A percentile compares a stretch with the other conserved stretches of the same genome.
Evolutionary conservation across 2,888 invertebrate species (phyloP).

Genomic region (Clunio marinus): DNA sequence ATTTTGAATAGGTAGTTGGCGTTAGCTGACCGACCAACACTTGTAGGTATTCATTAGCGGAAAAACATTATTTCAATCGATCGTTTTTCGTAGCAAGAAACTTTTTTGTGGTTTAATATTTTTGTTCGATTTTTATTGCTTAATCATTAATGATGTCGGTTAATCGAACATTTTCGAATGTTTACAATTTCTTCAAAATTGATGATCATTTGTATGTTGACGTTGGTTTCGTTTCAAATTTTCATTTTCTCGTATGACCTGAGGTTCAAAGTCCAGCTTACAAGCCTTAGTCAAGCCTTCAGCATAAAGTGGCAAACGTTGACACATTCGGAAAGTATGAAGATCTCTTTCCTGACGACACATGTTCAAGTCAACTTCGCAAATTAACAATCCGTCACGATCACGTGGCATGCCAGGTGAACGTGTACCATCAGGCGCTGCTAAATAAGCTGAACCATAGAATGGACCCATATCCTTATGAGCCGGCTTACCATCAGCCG

Average conservation of each 20-base stretch:
- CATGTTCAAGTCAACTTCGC: conserved; percentile 87
- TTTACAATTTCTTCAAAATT: no score
- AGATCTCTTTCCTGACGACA: conserved; percentile 89
- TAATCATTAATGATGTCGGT: no score
- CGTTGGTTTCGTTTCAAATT: no score
- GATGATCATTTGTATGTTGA: no score
- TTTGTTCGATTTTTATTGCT: no score
- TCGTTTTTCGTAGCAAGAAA: no score
- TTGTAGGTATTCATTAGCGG: no score
- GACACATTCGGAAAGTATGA: conserved; percentile 95
- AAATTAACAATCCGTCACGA: conserved; percentile 79
- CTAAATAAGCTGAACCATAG: conserved; percentile 91
- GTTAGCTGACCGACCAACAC: no score
- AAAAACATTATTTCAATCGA: no score
- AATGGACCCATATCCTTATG: conserved; percentile 83
- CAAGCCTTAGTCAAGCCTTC: conserved; percentile 67
- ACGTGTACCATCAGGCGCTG: conserved; percentile 88
- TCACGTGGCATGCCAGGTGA: conserved; percentile 77
- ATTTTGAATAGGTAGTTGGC: no score
- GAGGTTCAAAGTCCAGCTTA: conserved; percentile 70
- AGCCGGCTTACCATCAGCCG: conserved; percentile 73
- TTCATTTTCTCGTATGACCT: conserved; percentile 59
- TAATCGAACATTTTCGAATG: no score
- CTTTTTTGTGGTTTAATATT: no score
- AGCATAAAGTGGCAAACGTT: conserved; percentile 83